A percentile compares a stretch with the other conserved stretches of the same genome.
Conservation (phyloP, 2,797 vertebrate species). For the Pampus argenteus region DNA sequence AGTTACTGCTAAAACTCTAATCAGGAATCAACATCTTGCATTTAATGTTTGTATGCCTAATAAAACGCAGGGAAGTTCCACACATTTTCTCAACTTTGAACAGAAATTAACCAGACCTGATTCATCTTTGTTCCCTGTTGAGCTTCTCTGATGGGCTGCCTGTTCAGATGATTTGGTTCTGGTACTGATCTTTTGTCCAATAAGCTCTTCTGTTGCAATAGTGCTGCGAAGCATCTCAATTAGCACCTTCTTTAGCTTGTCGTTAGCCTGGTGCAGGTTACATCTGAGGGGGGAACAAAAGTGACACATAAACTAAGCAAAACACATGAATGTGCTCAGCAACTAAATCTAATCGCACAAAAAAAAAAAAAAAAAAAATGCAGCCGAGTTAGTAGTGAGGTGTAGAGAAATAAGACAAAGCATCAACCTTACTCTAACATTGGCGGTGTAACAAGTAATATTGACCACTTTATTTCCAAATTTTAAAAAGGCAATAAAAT, state of each 20-base stretch:
- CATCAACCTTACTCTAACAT: no score
- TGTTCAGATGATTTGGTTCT: conserved; percentile 56
- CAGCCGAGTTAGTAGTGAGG: background rate
- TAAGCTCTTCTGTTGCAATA: conserved; percentile 86
- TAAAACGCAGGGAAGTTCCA: background rate
- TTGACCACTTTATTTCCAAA: no score
- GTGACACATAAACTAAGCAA: background rate
- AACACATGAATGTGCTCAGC: no score
- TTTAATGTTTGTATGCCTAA: background rate
- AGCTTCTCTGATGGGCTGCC: conserved; percentile 31
- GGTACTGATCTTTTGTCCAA: conserved; percentile 85
- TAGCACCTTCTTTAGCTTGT: conserved; percentile 87
- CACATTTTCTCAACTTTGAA: background rate
- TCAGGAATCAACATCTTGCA: background rate
- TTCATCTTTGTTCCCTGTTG: conserved; percentile 58
- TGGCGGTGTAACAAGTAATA: no score
- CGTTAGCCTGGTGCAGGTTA: conserved; percentile 84
- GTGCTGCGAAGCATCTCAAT: conserved; percentile 86
- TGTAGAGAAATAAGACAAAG: background rate
- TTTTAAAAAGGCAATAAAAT: no score
- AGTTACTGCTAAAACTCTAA: background rate
- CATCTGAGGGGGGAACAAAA: conserved; percentile 71
- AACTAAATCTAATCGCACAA: background rate
- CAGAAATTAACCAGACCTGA: conserved; percentile 65
- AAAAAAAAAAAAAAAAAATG: background rate